Base-by-base conservation (phyloP, 1,140 invertebrate genomes). In the Aplysia californica region DNA sequence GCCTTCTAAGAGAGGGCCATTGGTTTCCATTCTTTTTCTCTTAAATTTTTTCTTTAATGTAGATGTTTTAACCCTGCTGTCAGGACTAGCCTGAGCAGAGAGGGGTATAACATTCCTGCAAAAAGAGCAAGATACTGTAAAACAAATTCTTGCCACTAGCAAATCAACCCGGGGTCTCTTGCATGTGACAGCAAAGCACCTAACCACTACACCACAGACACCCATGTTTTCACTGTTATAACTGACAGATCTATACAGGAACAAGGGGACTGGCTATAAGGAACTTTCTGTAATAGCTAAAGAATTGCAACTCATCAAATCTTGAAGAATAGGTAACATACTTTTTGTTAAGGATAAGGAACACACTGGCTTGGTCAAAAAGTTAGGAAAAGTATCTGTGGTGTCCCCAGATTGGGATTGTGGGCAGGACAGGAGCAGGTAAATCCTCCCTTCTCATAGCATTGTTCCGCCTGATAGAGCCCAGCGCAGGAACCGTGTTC, bases 391-490 rank as follows among this genome's bases (percentile, higher is more conserved):
- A 20, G 29, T 23, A 18, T 20, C 20, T 64, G 10, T 23, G 15
- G 26, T 23, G 35, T 18, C 2, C 36, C 26, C 55, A 77, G 76
- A 56, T 77, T 55, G 76, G 76, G 6, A 64, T 77, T 1, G 76
- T 77, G 26, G 76, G 76, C 15, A 39, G 76, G 31, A 77, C 76
- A 23, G 76, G 76, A 23, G 76, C 76, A 26, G 76, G 76, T 15
- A 77, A 72, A n/a, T 77, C 76, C 0, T 77, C 69, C 2, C 35
- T 77, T 58, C 44, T 69, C 23, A 59, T 77, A 6, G 38, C 69
- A 15, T 33, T 77, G 33, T 77, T 77, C 41, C 76, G 76, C 26
- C 31, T 77, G 59, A 39, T 77, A 18, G 76, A 77, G 59, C 68
- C 76, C 0, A 44, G 36, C 39, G 56, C 33, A 18, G 76, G 76